phyloP scores from a whole-genome alignment of 1,140 invertebrate genomes.

The Scaptomyza montana region DNA sequence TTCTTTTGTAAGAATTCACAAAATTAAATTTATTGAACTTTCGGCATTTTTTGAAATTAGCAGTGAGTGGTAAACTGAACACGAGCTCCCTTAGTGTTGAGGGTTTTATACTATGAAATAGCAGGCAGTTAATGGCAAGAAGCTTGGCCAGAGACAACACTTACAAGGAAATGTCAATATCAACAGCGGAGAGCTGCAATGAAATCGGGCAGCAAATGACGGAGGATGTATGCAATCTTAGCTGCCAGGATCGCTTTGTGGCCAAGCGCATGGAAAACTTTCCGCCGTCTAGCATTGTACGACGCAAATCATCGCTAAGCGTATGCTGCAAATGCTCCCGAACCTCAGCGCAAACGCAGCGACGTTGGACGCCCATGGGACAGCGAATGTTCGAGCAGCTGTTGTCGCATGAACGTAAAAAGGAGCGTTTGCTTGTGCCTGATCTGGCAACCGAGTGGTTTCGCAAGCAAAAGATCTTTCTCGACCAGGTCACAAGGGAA shows the following conservation, averaged over 20 bases:
- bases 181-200: not conserved
- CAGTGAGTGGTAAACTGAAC: slow-evolving; percentile 17
- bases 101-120: slow-evolving; percentile 16
- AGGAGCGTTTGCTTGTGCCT: slow-evolving; percentile 63
- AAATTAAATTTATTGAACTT: slow-evolving; percentile 17
- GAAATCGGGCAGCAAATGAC: not conserved
- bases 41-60: slow-evolving; percentile 24
- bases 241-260: slow-evolving; percentile 29
- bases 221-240: not conserved
- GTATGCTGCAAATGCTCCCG: not conserved
- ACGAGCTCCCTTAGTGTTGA: slow-evolving; percentile 19
- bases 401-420: slow-evolving; percentile 11
- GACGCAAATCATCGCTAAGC: slow-evolving; percentile 1
- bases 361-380: not conserved
- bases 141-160: slow-evolving; percentile 2
- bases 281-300: slow-evolving; percentile 17
- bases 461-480: slow-evolving; percentile 62
- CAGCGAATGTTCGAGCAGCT: slow-evolving; percentile 49
- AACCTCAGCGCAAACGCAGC: not conserved
- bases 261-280: slow-evolving; percentile 32
- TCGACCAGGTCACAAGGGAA: slow-evolving; percentile 36
- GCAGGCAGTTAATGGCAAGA: not conserved
- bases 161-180: not conserved
- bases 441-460: slow-evolving; percentile 74
- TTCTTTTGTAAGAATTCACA: not conserved